Conservation (phyloP, 2,888 invertebrate species). For the Listrodromus nycthemerus region DNA sequence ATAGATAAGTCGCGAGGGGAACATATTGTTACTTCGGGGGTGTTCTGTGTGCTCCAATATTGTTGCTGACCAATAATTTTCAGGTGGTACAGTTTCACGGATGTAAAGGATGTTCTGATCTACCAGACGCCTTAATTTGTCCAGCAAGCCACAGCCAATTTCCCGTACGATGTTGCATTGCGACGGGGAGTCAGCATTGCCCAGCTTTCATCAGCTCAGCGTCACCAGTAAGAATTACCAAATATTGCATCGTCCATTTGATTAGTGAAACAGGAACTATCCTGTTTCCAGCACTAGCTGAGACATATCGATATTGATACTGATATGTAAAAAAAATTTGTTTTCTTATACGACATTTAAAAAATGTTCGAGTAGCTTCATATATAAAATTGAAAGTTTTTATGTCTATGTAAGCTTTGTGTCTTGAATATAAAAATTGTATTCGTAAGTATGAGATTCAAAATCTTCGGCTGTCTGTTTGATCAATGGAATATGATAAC, state of each 20-base stretch:
- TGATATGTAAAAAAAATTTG: too few species aligned
- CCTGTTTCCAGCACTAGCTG: too few species aligned
- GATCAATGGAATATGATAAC: too few species aligned
- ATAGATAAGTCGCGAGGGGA: neutral
- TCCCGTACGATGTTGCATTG: constrained; percentile 81
- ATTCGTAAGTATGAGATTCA: too few species aligned
- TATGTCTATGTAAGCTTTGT: too few species aligned
- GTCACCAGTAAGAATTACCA: constrained; percentile 87
- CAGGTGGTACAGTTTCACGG: constrained; percentile 54
- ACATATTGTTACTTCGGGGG: neutral
- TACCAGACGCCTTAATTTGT: constrained; percentile 56
- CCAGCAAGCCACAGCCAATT: constrained; percentile 51
- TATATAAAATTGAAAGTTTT: too few species aligned
- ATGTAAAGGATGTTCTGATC: constrained; percentile 66
- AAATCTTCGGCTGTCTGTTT: too few species aligned
- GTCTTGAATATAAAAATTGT: too few species aligned
- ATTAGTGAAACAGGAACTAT: neutral
- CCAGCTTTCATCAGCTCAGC: constrained; percentile 89
- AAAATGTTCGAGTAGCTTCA: too few species aligned
- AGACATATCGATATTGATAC: neutral
- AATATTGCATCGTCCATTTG: neutral
- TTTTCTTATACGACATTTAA: too few species aligned
- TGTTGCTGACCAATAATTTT: constrained; percentile 27
- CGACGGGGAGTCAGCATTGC: constrained; percentile 82
- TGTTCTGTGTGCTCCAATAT: neutral